These are phyloP conservation scores for Drosophila mauritiana DNA, from an alignment of 1,140 invertebrate species.

Conservation along the genomic window DNA sequence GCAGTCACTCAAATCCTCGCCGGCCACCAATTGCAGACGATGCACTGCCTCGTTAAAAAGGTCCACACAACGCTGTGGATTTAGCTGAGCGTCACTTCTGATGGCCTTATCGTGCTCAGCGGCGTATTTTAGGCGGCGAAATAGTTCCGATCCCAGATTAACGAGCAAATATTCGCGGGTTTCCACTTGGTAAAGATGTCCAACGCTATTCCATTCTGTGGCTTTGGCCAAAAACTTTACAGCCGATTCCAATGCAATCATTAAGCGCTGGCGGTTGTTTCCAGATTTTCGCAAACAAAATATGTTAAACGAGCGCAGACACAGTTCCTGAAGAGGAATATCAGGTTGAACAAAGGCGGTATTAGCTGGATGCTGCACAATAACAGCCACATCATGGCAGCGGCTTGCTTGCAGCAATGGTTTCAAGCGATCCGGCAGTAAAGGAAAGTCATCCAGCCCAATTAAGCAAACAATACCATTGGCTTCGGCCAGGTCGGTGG, in stretches of 20 bases:
- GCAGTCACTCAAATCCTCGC: conserved; percentile 85
- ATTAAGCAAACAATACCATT: conserved; percentile 67
- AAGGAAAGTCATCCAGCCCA: not conserved
- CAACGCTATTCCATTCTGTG: not conserved
- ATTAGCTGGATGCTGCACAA: conserved; percentile 43
- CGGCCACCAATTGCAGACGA: conserved; percentile 87
- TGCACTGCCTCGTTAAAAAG: conserved; percentile 88
- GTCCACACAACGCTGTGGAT: conserved; percentile 87
- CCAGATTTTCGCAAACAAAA: conserved; percentile 19
- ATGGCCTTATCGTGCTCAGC: conserved; percentile 85
- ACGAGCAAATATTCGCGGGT: conserved; percentile 31
- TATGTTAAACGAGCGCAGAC: conserved; percentile 24
- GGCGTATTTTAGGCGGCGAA: conserved; percentile 86
- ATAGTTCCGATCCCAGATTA: conserved; percentile 86
- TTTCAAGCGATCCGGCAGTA: conserved; percentile 19
- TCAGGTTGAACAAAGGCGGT: conserved; percentile 38
- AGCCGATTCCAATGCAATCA: conserved; percentile 36
- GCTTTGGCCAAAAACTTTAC: conserved; percentile 52
- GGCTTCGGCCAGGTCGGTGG: conserved; percentile 34
- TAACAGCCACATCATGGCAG: conserved; percentile 41
- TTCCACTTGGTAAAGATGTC: conserved; percentile 38
- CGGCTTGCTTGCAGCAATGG: conserved; percentile 6
- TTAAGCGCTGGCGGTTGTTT: conserved; percentile 32
- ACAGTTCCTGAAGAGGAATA: conserved; percentile 55
- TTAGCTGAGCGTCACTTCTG: conserved; percentile 78